Evolutionary conservation across 2,888 invertebrate genomes (phyloP).

Genomic region (Morpho achilles): DNA sequence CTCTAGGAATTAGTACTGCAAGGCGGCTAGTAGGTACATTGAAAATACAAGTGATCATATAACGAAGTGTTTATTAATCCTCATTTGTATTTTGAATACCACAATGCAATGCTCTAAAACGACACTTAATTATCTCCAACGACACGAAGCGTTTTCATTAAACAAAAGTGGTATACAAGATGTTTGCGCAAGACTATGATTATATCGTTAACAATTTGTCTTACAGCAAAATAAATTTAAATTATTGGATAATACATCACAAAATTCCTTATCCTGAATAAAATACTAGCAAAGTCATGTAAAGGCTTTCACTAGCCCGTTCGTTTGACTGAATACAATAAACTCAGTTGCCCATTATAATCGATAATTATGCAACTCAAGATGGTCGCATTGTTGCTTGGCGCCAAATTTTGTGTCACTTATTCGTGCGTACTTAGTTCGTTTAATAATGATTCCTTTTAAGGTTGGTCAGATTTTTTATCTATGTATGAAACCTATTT

Average conservation of each 20-base stretch:
- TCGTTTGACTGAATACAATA: conserved; percentile 6
- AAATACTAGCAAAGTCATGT: not conserved
- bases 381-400: conserved; percentile 37
- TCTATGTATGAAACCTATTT: not conserved
- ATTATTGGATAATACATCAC: not conserved
- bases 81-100: conserved; percentile 18
- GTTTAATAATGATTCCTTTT: conserved; percentile 27
- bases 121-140: conserved; percentile 31
- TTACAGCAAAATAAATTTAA: not conserved
- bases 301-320: conserved; percentile 9
- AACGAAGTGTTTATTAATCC: conserved; percentile 22
- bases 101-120: conserved; percentile 16
- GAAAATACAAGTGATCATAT: conserved; percentile 8
- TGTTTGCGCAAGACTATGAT: conserved; percentile 1
- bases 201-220: not conserved
- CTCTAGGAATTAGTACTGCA: too few species aligned
- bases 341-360: conserved; percentile 28
- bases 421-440: conserved; percentile 24
- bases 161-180: conserved; percentile 25
- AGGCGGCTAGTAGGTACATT: not conserved
- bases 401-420: conserved; percentile 47
- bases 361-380: conserved; percentile 31
- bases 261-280: not conserved
- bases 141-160: conserved; percentile 27
- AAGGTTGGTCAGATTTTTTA: not conserved